phyloP scores from a whole-genome alignment of 2,113 vertebrate genomes.

The Sus scrofa region T2T-Sscrofa CM000826.6:103826001-103826500 shows the following conservation, averaged over 20 bases:
- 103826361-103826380: not conserved
- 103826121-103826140: conserved; percentile 18
- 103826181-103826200: conserved; percentile 44
- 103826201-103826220: conserved; percentile 15
- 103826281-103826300: conserved; percentile 48
- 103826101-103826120: not conserved
- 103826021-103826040: conserved; percentile 40
- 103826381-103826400: not conserved
- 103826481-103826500: conserved; percentile 68
- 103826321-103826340: conserved; percentile 53
- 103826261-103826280: conserved; percentile 39
- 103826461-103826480: conserved; percentile 51
- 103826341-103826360: not conserved
- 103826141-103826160: conserved; percentile 57
- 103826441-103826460: conserved; percentile 61
- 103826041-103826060: conserved; percentile 28
- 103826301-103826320: not conserved
- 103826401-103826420: conserved; percentile 20
- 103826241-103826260: conserved; percentile 47
- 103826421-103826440: conserved; percentile 55
- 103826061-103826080: conserved; percentile 9
- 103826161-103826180: not conserved
- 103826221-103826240: conserved; percentile 40
- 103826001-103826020: conserved; percentile 36
- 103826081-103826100: not conserved